Evolutionary conservation across 1,140 invertebrate genomes (phyloP), one percentile per base, ranked within the genome.

Genomic region (Danaus plexippus): DNA sequence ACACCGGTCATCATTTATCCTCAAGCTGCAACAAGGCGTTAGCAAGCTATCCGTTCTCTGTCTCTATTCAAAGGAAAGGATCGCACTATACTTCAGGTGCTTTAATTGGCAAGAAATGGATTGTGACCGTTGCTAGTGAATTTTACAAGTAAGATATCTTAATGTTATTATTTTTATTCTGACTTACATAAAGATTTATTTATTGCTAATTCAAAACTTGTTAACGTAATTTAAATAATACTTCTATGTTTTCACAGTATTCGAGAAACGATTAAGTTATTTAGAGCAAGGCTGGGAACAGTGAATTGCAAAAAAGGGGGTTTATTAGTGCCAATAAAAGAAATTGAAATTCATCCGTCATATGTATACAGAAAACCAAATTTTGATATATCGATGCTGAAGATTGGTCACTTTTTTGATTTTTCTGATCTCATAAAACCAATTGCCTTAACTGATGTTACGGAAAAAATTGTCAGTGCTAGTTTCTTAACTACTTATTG

Each of bases 231-330:
- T 10, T 2, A 15, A 18, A 13, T 45, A 40, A 58, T 22, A 45
- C 41, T 47, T 55, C 50, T 13, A 43, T 9, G 49, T 50, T n/a
- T 44, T 77, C 73, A 46, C 63, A 84, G 79, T 41, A 63, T 78
- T 18, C 61, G 79, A 53, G 79, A 82, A 56, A 67, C 79, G 1
- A 77, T 81, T 9, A 81, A 73, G 55, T 52, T 81, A 40, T 77
- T 75, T 47, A 59, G 63, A 56, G 77, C 58, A n/a, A 61, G 80
- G 9, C 56, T 85, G 18, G 82, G 82, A 11, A 73, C 77, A 1
- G 68, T 82, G 10, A 72, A 83, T 50, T 80, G 73, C 51, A 85
- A 85, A 64, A 73, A 67, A 67, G 78, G 80, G 52, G 82, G 82
- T 1, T 12, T 60, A 0, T 5, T 80, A 1, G n/a, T 77, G 0